Conservation (phyloP, 2,888 invertebrate genomes). For the Physocephala rufipes region DNA sequence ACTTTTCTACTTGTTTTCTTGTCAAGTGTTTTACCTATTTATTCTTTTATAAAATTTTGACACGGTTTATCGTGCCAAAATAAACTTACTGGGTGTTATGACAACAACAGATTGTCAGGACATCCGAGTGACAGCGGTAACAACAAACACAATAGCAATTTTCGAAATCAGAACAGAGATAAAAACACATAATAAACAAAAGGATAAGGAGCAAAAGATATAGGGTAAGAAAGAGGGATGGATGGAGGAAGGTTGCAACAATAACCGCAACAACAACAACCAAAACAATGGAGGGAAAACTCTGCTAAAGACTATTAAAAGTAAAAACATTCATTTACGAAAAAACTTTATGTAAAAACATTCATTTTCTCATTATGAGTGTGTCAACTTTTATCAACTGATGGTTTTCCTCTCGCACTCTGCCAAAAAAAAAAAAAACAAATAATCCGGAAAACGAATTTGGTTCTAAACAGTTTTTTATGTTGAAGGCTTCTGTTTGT, state of each 20-base stretch:
- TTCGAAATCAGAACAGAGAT: background rate
- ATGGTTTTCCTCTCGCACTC: too few relatives aligned
- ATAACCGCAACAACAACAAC: background rate
- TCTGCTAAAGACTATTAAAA: slow-evolving; percentile 23
- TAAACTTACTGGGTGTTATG: slow-evolving; percentile 6
- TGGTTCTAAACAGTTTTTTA: background rate
- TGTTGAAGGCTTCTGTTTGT: too few relatives aligned
- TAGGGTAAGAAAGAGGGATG: background rate
- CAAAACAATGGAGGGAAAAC: background rate
- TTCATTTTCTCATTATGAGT: too few relatives aligned
- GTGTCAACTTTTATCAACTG: background rate
- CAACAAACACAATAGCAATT: slow-evolving; percentile 8
- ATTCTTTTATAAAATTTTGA: too few relatives aligned
- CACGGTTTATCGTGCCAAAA: slow-evolving; percentile 27
- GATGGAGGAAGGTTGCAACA: background rate
- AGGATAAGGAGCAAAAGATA: too few relatives aligned
- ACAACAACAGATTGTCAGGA: background rate
- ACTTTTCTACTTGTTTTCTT: slow-evolving; percentile 9
- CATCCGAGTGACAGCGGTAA: slow-evolving; percentile 18
- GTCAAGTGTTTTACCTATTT: background rate
- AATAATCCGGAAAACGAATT: background rate
- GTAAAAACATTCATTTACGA: background rate
- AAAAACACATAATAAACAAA: background rate
- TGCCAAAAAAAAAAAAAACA: background rate
- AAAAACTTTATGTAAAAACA: too few relatives aligned